phyloP scores from a whole-genome alignment of 2,113 vertebrate genomes.

The Embiotoca jacksoni region DNA sequence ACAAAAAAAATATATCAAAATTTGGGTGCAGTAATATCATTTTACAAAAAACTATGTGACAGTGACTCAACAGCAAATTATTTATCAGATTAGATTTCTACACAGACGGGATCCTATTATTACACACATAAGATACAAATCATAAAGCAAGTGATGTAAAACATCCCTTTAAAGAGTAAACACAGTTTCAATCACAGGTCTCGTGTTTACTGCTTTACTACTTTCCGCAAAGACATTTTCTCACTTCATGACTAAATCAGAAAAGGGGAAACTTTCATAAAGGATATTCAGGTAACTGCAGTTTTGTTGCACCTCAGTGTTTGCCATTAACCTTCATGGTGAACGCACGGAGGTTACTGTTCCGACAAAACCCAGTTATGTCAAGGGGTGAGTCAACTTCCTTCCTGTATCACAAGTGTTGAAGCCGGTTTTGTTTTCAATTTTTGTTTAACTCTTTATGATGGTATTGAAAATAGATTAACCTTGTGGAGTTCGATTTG shows the following conservation, averaged over 20 bases:
- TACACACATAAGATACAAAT: background rate
- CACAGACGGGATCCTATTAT: background rate
- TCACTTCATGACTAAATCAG: background rate
- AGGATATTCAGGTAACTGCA: constrained; percentile 16
- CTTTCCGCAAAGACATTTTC: constrained; percentile 23
- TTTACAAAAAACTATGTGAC: background rate
- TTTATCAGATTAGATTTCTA: background rate
- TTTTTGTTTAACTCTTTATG: background rate
- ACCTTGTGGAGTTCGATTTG: background rate
- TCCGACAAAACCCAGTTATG: background rate
- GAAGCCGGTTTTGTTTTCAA: background rate
- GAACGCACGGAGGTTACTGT: background rate
- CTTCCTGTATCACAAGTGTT: constrained; percentile 58
- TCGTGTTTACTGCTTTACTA: background rate
- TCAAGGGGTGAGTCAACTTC: constrained; percentile 51
- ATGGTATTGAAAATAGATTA: background rate
- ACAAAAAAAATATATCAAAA: background rate
- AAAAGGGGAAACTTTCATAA: background rate
- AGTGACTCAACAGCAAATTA: constrained; percentile 6
- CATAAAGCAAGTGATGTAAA: background rate
- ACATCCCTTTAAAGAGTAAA: background rate
- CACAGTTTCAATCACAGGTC: background rate
- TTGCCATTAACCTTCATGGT: background rate
- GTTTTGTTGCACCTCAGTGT: constrained; percentile 6
- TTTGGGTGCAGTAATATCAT: background rate